Evolutionary conservation across 1,140 invertebrate genomes (phyloP).

Genomic region (Homarus americanus): DNA sequence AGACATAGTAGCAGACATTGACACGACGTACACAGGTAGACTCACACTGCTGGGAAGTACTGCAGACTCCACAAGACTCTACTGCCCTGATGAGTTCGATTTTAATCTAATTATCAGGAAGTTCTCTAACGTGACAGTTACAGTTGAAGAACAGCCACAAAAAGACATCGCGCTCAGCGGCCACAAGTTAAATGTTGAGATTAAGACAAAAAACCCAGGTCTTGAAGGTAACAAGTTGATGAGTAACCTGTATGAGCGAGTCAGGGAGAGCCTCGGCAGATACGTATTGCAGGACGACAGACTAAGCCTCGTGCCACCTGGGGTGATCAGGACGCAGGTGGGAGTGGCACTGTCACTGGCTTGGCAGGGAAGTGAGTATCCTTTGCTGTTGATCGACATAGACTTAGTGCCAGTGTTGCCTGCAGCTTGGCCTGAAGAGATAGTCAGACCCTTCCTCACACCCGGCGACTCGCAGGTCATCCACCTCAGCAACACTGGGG

Average conservation of each 20-base stretch:
- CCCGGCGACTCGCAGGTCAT: background rate
- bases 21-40: background rate
- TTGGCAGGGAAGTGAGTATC: slow-evolving; percentile 27
- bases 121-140: too few relatives aligned
- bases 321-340: slow-evolving; percentile 31
- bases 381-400: slow-evolving; percentile 14
- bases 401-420: slow-evolving; percentile 25
- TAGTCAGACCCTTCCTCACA: slow-evolving; percentile 22
- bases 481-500: slow-evolving; percentile 36
- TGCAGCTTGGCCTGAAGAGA: background rate
- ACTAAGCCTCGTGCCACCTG: slow-evolving; percentile 26
- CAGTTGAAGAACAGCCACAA: background rate
- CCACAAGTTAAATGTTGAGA: background rate
- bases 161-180: background rate
- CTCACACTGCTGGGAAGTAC: slow-evolving; percentile 16
- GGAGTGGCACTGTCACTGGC: slow-evolving; percentile 22
- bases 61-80: background rate
- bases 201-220: background rate
- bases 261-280: background rate
- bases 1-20: background rate
- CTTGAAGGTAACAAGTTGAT: background rate
- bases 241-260: background rate
- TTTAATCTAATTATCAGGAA: background rate
- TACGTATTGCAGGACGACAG: background rate
- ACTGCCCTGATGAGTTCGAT: slow-evolving; percentile 32